Evolutionary conservation across 2,888 invertebrate species (phyloP).

Genomic region (Stramonita haemastoma): DNA sequence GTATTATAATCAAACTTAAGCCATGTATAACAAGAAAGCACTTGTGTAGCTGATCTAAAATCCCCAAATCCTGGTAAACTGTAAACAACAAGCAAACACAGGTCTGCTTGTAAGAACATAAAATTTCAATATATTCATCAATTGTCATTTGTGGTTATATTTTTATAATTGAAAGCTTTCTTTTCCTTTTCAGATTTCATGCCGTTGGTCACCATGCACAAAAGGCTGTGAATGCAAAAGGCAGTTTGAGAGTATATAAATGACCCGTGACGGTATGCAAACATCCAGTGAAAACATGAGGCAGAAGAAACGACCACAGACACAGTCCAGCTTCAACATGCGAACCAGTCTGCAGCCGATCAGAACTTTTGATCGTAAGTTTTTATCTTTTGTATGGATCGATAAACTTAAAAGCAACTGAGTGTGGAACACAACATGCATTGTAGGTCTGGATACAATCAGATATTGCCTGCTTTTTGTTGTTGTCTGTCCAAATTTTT

Average conservation of each 20-base stretch:
- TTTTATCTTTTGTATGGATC: background rate
- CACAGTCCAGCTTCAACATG: slow-evolving; percentile 48
- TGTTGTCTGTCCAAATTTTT: no score
- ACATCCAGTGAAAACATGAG: slow-evolving; percentile 8
- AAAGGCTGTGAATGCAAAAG: background rate
- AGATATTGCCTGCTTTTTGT: no score
- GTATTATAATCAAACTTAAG: background rate
- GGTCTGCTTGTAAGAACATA: background rate
- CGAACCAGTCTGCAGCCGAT: slow-evolving; percentile 45
- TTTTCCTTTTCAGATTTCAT: background rate
- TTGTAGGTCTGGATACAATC: no score
- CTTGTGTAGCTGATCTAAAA: no score
- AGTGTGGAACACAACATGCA: background rate
- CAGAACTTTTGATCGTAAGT: slow-evolving; percentile 51
- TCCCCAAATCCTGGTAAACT: no score
- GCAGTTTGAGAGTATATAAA: background rate
- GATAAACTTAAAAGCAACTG: background rate
- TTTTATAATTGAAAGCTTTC: background rate
- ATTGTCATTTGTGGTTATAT: no score
- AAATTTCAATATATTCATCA: no score
- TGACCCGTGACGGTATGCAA: slow-evolving; percentile 15
- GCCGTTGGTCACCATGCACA: background rate
- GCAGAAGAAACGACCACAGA: slow-evolving; percentile 39
- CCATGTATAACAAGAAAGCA: no score
- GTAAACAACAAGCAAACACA: background rate